phyloP scores from a whole-genome alignment of 2,797 vertebrate genomes.

The Poeciliopsis turneri region DNA sequence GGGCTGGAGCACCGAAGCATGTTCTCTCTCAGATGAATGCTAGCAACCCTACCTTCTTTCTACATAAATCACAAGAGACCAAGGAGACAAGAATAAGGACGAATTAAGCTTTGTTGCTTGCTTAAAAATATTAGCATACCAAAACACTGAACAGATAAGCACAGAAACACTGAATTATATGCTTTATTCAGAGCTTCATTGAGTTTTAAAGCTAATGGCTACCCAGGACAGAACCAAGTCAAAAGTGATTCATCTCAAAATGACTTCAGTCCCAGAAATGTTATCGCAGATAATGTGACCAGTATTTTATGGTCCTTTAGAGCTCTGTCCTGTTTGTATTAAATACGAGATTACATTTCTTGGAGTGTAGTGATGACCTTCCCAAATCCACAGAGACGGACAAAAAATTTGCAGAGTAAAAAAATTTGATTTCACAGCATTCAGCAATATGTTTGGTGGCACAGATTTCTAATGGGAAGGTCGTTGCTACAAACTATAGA shows the following conservation, averaged over 20 bases:
- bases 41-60: conserved; percentile 34
- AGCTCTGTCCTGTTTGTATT: background rate
- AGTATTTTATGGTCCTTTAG: background rate
- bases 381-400: background rate
- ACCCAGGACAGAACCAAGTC: background rate
- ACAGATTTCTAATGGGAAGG: background rate
- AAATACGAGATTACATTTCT: background rate
- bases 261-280: background rate
- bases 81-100: background rate
- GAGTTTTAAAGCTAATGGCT: background rate
- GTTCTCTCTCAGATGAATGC: conserved; percentile 43
- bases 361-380: background rate
- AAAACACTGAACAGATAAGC: background rate
- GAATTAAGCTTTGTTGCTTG: conserved; percentile 21
- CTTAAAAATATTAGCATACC: conserved; percentile 18
- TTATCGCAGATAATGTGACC: background rate
- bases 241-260: background rate
- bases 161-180: background rate
- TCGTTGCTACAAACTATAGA: background rate
- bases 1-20: conserved; percentile 45
- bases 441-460: background rate
- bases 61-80: conserved; percentile 19
- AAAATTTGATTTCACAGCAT: background rate
- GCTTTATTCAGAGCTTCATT: background rate
- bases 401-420: background rate